phyloP scores from a whole-genome alignment of 92 coral and sea anemone genomes.

The Phenganax stokvisi region DNA sequence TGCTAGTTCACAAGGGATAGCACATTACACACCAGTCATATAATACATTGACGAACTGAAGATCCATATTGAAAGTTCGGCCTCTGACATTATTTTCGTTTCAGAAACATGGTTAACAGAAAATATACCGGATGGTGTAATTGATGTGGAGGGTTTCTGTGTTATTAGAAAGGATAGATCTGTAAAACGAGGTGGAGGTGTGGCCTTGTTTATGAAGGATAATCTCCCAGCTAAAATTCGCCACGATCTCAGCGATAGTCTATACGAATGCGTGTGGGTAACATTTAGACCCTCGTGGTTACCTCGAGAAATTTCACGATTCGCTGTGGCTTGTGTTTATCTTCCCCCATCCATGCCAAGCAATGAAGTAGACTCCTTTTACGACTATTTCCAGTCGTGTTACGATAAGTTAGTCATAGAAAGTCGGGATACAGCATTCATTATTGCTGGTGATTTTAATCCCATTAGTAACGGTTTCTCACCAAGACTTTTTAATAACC shows the following conservation, averaged over 20 bases:
- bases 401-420: not conserved
- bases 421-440: conserved; percentile 5
- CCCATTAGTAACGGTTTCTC: conserved; percentile 5
- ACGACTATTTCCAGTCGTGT: conserved; percentile 4
- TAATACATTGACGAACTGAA: no score
- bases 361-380: conserved; percentile 6
- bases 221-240: conserved; percentile 2
- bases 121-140: not conserved
- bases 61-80: no score
- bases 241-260: not conserved
- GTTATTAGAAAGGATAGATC: not conserved
- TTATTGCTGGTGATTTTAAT: conserved; percentile 2
- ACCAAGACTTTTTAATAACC: not conserved
- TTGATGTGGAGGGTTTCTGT: conserved; percentile 2
- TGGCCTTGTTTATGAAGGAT: conserved; percentile 10
- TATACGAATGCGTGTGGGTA: not conserved
- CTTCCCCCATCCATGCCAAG: conserved; percentile 8
- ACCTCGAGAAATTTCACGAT: conserved; percentile 7
- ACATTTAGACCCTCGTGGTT: not conserved
- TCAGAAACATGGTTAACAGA: no score
- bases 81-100: no score
- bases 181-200: conserved; percentile 9
- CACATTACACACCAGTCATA: no score
- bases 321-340: conserved; percentile 5
- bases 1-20: no score